A percentile compares a stretch with the other conserved stretches of the same genome.
These are phyloP conservation scores for Zophobas atratus DNA, from an alignment of 1,140 invertebrate species.

Conservation along the genomic window DNA sequence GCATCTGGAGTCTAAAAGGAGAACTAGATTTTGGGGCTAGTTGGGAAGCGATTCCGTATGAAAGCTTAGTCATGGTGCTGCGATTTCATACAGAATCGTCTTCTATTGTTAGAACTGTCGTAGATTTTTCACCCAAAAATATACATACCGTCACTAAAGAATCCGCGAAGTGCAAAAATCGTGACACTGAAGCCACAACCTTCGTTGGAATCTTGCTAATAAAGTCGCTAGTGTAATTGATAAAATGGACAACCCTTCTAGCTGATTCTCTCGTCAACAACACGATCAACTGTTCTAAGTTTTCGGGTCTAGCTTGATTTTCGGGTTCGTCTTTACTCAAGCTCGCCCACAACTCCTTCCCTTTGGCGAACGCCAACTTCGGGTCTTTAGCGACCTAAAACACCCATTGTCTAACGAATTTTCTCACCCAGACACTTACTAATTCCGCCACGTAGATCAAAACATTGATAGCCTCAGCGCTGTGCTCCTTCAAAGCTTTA, in stretches of 20 bases:
- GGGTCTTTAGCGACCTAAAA: slow-evolving; percentile 83
- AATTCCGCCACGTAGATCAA: slow-evolving; percentile 82
- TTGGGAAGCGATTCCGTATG: too few relatives aligned
- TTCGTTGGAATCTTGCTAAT: slow-evolving; percentile 72
- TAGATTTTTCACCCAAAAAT: too few relatives aligned
- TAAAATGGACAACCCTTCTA: slow-evolving; percentile 81
- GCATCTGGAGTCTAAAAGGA: slow-evolving; percentile 41
- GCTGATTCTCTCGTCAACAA: slow-evolving; percentile 82
- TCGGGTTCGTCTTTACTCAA: slow-evolving; percentile 85
- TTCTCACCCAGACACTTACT: slow-evolving; percentile 70
- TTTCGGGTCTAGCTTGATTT: slow-evolving; percentile 84
- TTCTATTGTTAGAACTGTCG: too few relatives aligned
- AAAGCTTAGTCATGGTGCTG: too few relatives aligned
- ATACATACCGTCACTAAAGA: slow-evolving; percentile 60
- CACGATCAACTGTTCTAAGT: slow-evolving; percentile 82
- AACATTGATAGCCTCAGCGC: slow-evolving; percentile 83
- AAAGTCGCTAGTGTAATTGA: slow-evolving; percentile 76
- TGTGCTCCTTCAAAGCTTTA: slow-evolving; percentile 82
- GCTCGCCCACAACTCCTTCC: slow-evolving; percentile 78
- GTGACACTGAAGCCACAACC: slow-evolving; percentile 53
- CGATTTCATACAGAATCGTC: too few relatives aligned
- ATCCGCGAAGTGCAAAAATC: slow-evolving; percentile 55
- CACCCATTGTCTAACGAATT: neutral
- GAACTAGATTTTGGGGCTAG: slow-evolving; percentile 21
- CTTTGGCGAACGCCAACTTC: slow-evolving; percentile 80